Conservation (phyloP, 1,140 invertebrate species). For the Scaptodrosophila lebanonensis region DNA sequence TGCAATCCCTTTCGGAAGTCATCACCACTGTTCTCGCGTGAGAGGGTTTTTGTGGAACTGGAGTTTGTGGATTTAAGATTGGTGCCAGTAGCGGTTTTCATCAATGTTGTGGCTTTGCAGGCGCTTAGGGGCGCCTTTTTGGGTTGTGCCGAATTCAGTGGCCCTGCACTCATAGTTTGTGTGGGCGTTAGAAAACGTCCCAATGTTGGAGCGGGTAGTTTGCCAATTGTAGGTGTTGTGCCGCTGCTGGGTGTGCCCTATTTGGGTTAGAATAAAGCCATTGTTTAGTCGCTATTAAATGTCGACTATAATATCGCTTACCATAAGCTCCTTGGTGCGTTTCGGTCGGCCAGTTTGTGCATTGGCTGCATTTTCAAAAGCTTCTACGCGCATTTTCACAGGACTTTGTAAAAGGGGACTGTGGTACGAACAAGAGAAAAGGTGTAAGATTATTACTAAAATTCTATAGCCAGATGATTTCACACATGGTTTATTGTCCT, state of each 20-base stretch:
- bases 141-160: slow-evolving; percentile 31
- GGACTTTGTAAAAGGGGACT: slow-evolving; percentile 81
- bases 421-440: slow-evolving; percentile 41
- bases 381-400: slow-evolving; percentile 81
- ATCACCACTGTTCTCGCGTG: slow-evolving; percentile 64
- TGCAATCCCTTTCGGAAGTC: slow-evolving; percentile 71
- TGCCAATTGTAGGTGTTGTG: slow-evolving; percentile 62
- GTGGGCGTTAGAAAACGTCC: slow-evolving; percentile 74
- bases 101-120: slow-evolving; percentile 44
- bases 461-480: too few relatives aligned
- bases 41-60: slow-evolving; percentile 45
- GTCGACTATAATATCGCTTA: too few relatives aligned
- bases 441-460: neutral
- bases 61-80: slow-evolving; percentile 46
- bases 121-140: slow-evolving; percentile 64
- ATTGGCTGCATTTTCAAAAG: slow-evolving; percentile 79
- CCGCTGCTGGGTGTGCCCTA: slow-evolving; percentile 13
- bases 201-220: slow-evolving; percentile 42
- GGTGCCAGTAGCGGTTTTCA: slow-evolving; percentile 46
- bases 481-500: neutral
- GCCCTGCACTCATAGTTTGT: slow-evolving; percentile 32
- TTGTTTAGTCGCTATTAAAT: too few relatives aligned
- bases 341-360: slow-evolving; percentile 42
- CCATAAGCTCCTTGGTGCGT: slow-evolving; percentile 34
- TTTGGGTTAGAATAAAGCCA: neutral